Base-by-base conservation (phyloP, 2,888 invertebrate species). In the Philaethria dido region DNA sequence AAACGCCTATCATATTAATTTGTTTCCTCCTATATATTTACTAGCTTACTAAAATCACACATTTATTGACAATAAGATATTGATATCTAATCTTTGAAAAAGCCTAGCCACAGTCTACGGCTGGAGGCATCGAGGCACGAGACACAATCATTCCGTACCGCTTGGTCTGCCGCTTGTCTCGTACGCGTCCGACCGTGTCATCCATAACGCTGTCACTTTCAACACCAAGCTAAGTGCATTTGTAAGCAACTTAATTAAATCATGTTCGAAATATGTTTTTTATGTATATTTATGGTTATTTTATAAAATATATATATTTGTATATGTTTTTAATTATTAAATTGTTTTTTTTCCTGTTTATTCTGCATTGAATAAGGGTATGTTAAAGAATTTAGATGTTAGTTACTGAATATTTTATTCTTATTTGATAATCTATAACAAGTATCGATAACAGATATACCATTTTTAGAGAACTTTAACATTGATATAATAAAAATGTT, bases 111-210 rank as follows among this genome's bases (percentile, higher is more conserved):
- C 29, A 60, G 60, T 29, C 57, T 64, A 66, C 62, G 57, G 64
- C 60, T 48, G 47, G 44, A 64, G 64, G 70, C 64, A 57, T 33
- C 62, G 68, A 69, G 63, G 71, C 66, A 62, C 66, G 64, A 44
- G 39, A 72, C 65, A 59, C 44, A 71, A 69, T 66, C 64, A 68
- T 71, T 72, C 68, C 72, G 66, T 45, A 16, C 57, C 68, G 68
- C 67, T 69, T 63, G 65, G 22, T 48, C 62, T 54, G 66, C 45
- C 69, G 66, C 64, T 70, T 66, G 70, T 66, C 68, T 71, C 71
- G 48, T 6, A 55, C 25, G 64, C 68, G 52, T 57, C 69, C 72
- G 57, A 57, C 66, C 64, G 65, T 62, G 59, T 60, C 52, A 63
- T 64, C 48, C 54, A 18, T 39, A 59, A 39, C 29, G 50, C 29